Evolutionary conservation across 2,888 invertebrate species (phyloP), one percentile per base, ranked within the genome.

Genomic region (Agonopterix heracliana): DNA sequence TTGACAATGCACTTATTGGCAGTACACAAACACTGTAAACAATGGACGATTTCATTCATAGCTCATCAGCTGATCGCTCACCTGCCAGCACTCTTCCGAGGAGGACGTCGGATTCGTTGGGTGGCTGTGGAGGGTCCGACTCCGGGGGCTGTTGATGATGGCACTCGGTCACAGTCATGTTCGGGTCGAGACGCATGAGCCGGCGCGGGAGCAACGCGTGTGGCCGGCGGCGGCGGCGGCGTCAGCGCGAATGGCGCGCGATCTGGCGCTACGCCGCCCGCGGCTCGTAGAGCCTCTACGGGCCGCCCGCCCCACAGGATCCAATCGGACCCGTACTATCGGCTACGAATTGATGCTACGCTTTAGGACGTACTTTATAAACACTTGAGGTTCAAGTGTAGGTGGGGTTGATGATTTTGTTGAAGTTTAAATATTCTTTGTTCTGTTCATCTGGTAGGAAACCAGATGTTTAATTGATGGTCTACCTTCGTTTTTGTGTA

Each of bases 141-240:
- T 64, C 61, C 62, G 70, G 64, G 55, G 70, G 64, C 55, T 72
- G 71, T 63, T 64, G 69, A 57, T 63, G 75, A 57, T 59, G 74
- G 77, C 81, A 82, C 78, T 87, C 87, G 54, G 87, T 87, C 74
- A 87, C 84, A 72, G 86, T 87, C 86, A 87, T 88, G 65, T 66
- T 71, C 59, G 60, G 56, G 71, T 77, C 77, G 73, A 82, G 78
- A 72, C 76, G 86, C 86, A 84, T 85, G 71, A 70, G 73, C 76
- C 82, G 74, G 63, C 79, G 75, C 78, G 67, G 59, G 61, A 59
- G 57, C 74, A 63, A 74, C 86, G 85, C 85, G 85, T 86, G 86
- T 76, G 82, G 72, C 79, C 79, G 26, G 26, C 26, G 26, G 26
- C 84, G 84, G 74, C 84, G 86, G 79, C 86, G 86, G 83, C 81